Conservation (phyloP, 2,113 vertebrate species). For the Ginglymostoma cirratum region DNA sequence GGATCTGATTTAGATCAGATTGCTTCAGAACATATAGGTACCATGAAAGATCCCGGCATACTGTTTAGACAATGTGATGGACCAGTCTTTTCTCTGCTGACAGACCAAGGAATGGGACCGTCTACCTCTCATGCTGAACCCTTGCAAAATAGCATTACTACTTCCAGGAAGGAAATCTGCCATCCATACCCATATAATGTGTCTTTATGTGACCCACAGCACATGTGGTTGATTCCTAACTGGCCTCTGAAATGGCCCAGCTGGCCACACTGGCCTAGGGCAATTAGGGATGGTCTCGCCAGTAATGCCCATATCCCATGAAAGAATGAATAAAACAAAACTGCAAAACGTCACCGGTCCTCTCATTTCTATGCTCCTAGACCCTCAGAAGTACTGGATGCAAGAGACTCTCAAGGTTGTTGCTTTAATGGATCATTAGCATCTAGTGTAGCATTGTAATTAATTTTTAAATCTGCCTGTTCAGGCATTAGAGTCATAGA, state of each 20-base stretch:
- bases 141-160: not conserved
- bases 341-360: not conserved
- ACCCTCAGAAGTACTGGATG: not conserved
- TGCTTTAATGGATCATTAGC: not conserved
- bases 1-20: not conserved
- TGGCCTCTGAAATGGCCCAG: too few species aligned
- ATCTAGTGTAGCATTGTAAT: not conserved
- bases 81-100: not conserved
- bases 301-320: too few species aligned
- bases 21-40: not conserved
- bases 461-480: too few species aligned
- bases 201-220: too few species aligned
- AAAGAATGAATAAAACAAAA: too few species aligned
- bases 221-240: too few species aligned
- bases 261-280: too few species aligned
- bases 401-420: not conserved
- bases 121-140: not conserved
- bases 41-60: not conserved
- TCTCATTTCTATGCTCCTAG: not conserved
- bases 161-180: not conserved
- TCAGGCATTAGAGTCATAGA: too few species aligned
- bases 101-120: not conserved
- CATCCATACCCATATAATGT: too few species aligned
- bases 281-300: too few species aligned
- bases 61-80: not conserved